A percentile compares a stretch with the other conserved stretches of the same genome.
Conservation (phyloP, 2,113 vertebrate species). For the Monopterus albus region DNA sequence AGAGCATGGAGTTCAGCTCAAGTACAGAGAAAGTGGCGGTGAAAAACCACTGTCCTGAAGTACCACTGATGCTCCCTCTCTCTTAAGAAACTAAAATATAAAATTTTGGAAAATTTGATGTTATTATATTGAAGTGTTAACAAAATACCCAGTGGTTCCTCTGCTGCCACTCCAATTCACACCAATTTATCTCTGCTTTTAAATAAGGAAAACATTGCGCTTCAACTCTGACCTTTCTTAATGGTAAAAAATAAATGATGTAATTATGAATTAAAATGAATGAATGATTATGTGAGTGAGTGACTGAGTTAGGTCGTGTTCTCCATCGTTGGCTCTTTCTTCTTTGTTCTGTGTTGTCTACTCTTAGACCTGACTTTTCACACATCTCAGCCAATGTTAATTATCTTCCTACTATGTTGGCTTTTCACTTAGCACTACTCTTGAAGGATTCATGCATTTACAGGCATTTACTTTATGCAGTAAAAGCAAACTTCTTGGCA, state of each 20-base stretch:
- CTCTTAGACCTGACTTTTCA: too few relatives aligned
- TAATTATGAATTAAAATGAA: not conserved
- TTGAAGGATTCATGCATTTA: not conserved
- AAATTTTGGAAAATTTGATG: not conserved
- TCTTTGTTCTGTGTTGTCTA: too few relatives aligned
- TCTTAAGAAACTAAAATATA: slow-evolving; percentile 11
- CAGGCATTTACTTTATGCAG: not conserved
- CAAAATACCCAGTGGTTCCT: not conserved
- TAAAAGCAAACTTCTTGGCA: not conserved
- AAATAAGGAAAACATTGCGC: not conserved
- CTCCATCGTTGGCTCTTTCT: too few relatives aligned
- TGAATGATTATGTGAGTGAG: not conserved
- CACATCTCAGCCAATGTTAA: not conserved
- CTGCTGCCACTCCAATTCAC: not conserved
- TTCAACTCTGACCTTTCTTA: not conserved
- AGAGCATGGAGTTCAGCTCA: slow-evolving; percentile 18
- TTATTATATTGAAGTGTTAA: not conserved
- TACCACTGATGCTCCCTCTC: slow-evolving; percentile 30
- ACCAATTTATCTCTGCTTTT: not conserved
- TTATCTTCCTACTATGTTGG: slow-evolving; percentile 4
- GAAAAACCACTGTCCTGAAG: slow-evolving; percentile 45
- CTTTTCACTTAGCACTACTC: not conserved
- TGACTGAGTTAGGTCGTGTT: too few relatives aligned
- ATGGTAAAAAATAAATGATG: not conserved
- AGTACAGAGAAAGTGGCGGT: slow-evolving; percentile 5